These are phyloP conservation scores for Tupaia tana DNA, from an alignment of 2,113 vertebrate genomes.

Conservation along the genomic window DNA sequence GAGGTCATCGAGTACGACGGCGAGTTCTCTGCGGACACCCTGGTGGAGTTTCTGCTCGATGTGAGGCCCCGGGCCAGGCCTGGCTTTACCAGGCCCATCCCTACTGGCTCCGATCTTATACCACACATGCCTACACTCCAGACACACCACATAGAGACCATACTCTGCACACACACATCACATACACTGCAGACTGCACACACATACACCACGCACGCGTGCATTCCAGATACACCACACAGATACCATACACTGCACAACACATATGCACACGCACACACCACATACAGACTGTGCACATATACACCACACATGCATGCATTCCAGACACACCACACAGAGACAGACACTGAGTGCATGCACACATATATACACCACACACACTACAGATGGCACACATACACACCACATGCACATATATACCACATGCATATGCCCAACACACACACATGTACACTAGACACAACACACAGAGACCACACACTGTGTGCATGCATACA, in stretches of 20 bases:
- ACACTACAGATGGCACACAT: not conserved
- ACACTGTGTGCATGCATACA: no score
- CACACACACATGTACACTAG: no score
- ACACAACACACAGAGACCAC: no score
- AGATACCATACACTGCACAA: not conserved
- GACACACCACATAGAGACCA: not conserved
- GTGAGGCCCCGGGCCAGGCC: constrained; percentile 83
- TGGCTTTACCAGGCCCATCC: not conserved
- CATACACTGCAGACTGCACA: not conserved
- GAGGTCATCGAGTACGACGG: constrained; percentile 96
- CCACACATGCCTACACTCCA: no score
- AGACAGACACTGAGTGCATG: not conserved
- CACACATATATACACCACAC: no score
- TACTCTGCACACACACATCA: not conserved
- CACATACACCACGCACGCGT: not conserved
- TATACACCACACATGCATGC: not conserved
- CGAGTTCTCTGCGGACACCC: constrained; percentile 92
- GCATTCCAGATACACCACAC: not conserved
- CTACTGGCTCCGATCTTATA: not conserved
- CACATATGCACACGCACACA: not conserved
- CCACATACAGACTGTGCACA: fast-evolving
- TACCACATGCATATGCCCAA: not conserved
- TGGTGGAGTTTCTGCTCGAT: constrained; percentile 95
- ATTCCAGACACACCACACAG: not conserved
- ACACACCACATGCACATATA: not conserved